phyloP scores from a whole-genome alignment of 2,888 invertebrate species.

The Aleiodes testaceus region DNA sequence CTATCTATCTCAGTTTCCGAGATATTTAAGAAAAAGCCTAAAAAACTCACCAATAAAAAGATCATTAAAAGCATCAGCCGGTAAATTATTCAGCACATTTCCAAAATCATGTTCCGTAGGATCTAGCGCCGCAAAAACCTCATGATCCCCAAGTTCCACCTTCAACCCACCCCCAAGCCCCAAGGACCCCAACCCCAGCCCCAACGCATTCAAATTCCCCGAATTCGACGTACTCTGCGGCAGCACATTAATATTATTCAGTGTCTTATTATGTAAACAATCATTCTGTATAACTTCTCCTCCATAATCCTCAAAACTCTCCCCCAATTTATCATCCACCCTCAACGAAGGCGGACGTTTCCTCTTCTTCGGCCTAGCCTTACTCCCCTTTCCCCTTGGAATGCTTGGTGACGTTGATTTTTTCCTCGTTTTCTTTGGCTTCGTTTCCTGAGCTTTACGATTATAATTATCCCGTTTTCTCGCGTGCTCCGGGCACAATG shows the following conservation, averaged over 20 bases:
- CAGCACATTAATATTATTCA: conserved; percentile 67
- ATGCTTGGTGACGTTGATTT: conserved; percentile 76
- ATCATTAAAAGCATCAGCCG: conserved; percentile 88
- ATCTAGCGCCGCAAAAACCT: conserved; percentile 71
- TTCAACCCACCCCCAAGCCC: conserved; percentile 63
- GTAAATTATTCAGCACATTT: conserved; percentile 85
- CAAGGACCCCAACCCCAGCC: conserved; percentile 54
- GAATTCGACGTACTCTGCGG: conserved; percentile 62
- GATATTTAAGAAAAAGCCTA: not conserved
- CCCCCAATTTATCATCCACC: conserved; percentile 58
- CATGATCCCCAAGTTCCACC: conserved; percentile 69
- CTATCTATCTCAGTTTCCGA: no score
- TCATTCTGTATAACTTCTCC: conserved; percentile 49
- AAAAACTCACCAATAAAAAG: conserved; percentile 80
- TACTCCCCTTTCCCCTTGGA: conserved; percentile 74
- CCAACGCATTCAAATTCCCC: conserved; percentile 62
- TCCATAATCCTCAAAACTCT: conserved; percentile 49
- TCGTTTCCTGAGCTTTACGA: conserved; percentile 83
- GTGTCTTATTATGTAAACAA: conserved; percentile 61
- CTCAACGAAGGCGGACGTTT: conserved; percentile 64
- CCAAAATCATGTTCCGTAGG: conserved; percentile 83
- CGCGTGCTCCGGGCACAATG: conserved; percentile 90
- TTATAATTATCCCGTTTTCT: conserved; percentile 89
- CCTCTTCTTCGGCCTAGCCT: conserved; percentile 69
- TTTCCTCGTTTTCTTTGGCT: conserved; percentile 82